Evolutionary conservation across 2,113 vertebrate species (phyloP).

Genomic region (Microcebus lehilahytsara): DNA sequence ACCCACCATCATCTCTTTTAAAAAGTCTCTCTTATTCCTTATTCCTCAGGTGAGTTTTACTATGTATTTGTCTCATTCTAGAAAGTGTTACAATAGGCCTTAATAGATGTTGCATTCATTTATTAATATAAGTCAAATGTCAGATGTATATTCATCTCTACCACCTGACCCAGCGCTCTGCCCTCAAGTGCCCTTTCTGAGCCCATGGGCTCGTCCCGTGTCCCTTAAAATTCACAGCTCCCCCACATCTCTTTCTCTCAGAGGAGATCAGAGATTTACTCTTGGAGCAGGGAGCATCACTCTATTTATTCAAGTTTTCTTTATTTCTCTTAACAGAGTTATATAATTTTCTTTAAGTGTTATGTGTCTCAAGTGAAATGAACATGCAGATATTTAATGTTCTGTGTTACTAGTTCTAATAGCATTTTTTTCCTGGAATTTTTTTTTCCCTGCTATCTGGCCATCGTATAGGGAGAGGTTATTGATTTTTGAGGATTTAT

Average conservation of each 20-base stretch:
- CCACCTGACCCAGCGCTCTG: not conserved
- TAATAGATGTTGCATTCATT: not conserved
- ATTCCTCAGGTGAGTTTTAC: not conserved
- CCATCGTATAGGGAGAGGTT: not conserved
- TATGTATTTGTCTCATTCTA: not conserved
- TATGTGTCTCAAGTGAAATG: not conserved
- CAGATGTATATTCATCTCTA: not conserved
- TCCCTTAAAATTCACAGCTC: too few relatives aligned
- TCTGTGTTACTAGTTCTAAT: not conserved
- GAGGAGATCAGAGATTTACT: not conserved
- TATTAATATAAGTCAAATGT: not conserved
- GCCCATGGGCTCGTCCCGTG: not conserved
- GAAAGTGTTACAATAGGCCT: not conserved
- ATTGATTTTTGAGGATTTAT: slow-evolving; percentile 26
- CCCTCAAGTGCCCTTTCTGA: not conserved
- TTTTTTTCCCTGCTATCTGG: not conserved
- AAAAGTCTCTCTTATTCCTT: not conserved
- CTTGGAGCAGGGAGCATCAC: not conserved
- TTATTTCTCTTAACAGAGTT: not conserved
- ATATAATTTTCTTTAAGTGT: not conserved
- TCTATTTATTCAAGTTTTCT: not conserved
- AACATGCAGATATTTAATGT: not conserved
- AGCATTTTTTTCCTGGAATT: not conserved
- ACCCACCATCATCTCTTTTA: not conserved
- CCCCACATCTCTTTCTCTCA: not conserved